These are phyloP conservation scores for Bhutanitis thaidina DNA, from an alignment of 2,888 invertebrate genomes.

Conservation along the genomic window DNA sequence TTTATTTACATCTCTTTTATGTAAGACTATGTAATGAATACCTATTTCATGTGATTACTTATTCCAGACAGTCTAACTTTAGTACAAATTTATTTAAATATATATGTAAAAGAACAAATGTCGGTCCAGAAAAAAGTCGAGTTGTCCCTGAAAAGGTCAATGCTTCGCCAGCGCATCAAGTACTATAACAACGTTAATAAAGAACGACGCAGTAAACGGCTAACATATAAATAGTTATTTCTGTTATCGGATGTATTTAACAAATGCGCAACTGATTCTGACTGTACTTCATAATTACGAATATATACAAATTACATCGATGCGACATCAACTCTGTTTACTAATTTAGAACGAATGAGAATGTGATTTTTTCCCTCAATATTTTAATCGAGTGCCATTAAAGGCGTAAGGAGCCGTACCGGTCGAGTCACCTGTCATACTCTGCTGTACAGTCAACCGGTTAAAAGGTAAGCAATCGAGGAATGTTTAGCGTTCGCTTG, in stretches of 20 bases:
- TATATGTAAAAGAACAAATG: too few species aligned
- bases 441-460: constrained; percentile 44
- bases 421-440: constrained; percentile 65
- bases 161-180: background rate
- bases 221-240: background rate
- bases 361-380: constrained; percentile 39
- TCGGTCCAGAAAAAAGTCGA: background rate
- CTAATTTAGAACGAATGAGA: constrained; percentile 41
- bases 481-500: constrained; percentile 16
- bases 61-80: background rate
- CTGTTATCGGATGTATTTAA: background rate
- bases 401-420: constrained; percentile 51
- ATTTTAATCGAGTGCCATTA: constrained; percentile 54
- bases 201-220: constrained; percentile 9
- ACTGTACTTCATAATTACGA: constrained; percentile 1
- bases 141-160: background rate
- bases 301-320: constrained; percentile 19
- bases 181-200: background rate
- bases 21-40: background rate
- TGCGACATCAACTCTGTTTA: constrained; percentile 12
- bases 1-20: background rate
- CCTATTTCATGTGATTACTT: background rate
- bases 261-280: background rate
- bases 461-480: constrained; percentile 29
- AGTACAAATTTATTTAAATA: too few species aligned